phyloP scores from a whole-genome alignment of 2,113 vertebrate genomes.

The Lagopus leucura region DNA sequence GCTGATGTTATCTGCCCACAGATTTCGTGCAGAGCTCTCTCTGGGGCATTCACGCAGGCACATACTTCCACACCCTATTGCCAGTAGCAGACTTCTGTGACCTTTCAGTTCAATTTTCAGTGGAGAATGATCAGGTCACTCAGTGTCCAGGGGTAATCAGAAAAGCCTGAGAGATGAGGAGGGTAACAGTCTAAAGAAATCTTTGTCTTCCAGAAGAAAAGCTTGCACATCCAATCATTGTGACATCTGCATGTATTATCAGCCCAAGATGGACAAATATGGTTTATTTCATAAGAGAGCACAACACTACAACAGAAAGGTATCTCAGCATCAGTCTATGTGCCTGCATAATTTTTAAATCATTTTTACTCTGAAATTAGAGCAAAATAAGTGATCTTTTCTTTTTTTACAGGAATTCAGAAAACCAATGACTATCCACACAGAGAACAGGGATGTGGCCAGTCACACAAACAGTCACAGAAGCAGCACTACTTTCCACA shows the following conservation, averaged over 20 bases:
- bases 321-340: neutral
- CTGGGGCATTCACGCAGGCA: neutral
- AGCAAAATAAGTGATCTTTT: neutral
- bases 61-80: neutral
- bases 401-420: neutral
- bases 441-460: fast-evolving
- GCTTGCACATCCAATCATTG: neutral
- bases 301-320: neutral
- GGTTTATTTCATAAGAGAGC: neutral
- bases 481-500: neutral
- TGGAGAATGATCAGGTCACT: neutral
- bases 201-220: neutral
- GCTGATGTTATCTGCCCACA: neutral
- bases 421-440: neutral
- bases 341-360: neutral
- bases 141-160: neutral
- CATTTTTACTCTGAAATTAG: neutral
- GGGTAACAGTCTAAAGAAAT: neutral
- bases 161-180: neutral
- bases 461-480: neutral
- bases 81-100: neutral
- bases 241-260: neutral
- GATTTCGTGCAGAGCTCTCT: neutral
- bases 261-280: neutral
- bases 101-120: neutral